Evolutionary conservation across 1,140 invertebrate species (phyloP).

Genomic region (Procambarus clarkii): DNA sequence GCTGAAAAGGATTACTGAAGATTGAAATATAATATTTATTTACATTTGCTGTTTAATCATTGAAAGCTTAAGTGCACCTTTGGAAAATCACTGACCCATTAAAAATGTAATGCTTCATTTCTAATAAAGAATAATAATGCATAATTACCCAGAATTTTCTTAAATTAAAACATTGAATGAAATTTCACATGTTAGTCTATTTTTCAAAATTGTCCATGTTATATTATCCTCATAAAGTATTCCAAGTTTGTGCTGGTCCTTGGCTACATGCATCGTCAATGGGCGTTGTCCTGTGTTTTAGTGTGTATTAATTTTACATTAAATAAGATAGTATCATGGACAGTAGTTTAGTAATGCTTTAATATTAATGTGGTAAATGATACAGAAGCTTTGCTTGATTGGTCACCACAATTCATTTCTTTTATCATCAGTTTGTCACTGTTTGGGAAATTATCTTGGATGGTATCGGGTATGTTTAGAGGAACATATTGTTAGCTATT

Average conservation of each 20-base stretch:
- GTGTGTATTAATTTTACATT: constrained; percentile 16
- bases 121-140: not conserved
- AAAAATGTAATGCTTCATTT: not conserved
- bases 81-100: not conserved
- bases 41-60: not conserved
- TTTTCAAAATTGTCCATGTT: not conserved
- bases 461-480: not conserved
- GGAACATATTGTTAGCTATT: not conserved
- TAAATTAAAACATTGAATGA: not conserved
- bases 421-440: not conserved
- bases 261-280: not conserved
- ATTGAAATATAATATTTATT: not conserved
- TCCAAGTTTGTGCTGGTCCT: not conserved
- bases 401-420: not conserved
- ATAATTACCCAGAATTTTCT: constrained; percentile 1
- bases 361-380: not conserved
- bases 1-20: not conserved
- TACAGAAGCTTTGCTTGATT: not conserved
- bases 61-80: not conserved
- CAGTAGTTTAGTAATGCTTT: not conserved
- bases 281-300: constrained; percentile 14
- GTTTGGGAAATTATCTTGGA: not conserved
- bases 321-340: not conserved
- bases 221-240: not conserved
- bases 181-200: not conserved